Base-by-base conservation (phyloP, 1,140 invertebrate genomes). In the Procambarus clarkii region DNA sequence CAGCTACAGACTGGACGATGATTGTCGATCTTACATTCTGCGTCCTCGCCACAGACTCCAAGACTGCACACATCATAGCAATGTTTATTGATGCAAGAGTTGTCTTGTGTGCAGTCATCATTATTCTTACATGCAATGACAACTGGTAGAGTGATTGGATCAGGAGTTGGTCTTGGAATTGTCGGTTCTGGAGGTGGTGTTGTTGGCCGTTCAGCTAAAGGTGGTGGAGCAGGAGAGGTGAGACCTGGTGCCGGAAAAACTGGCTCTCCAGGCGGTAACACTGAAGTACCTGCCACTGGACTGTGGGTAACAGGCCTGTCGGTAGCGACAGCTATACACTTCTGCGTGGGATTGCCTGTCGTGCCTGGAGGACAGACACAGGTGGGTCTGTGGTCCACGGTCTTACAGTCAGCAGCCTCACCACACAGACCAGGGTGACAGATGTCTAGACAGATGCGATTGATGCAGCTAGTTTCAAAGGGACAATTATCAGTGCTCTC, bases 381-480 rank as follows among this genome's bases (percentile, higher is more conserved):
- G 50, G 91, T 58, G 18, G 98, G 96, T 93, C 96, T 96, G 95
- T 98, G 98, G 93, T 97, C 95, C 80, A 97, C 96, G 60, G 97
- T 96, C 93, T 96, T 96, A 94, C 98, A 98, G 34, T 98, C 95
- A 71, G 98, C 98, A 95, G 98, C 98, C 92, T 97, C 96, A 34
- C 34, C 34, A 34, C 34, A 34, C 34, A 97, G 97, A 92, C 97
- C 97, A 93, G 97, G 96, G 9, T 96, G 96, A 95, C 98, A 98
- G 92, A 97, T 98, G 95, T 98, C 97, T 94, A 97, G 96, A 95
- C 98, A 98, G 94, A 97, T 34, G 94, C 96, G 95, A 94, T 96
- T 97, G 94, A 98, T 96, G 95, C 98, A 98, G 94, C 97, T 97
- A 95, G 97, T 97, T 95, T 98, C 97, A 95, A 97, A 96, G 91